Conservation (phyloP, 2,888 invertebrate species). For the Drosophila infuscata region DNA sequence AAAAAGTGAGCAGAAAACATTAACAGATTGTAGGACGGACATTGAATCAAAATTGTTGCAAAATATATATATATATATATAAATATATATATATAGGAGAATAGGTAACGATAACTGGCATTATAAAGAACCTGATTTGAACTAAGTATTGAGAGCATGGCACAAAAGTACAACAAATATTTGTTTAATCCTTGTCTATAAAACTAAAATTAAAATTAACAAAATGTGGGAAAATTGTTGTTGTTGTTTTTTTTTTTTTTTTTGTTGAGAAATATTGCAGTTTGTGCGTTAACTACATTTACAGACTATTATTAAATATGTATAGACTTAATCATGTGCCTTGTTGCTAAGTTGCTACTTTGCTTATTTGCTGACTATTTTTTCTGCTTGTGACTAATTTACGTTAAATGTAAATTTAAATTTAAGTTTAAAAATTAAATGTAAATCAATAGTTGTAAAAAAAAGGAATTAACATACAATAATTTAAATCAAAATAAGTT, state of each 20-base stretch:
- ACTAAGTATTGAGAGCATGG: slow-evolving; percentile 50
- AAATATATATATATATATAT: slow-evolving; percentile 14
- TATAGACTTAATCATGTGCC: slow-evolving; percentile 48
- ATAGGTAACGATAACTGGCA: slow-evolving; percentile 24
- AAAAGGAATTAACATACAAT: slow-evolving; percentile 1
- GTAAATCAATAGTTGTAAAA: slow-evolving; percentile 14
- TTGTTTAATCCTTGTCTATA: slow-evolving; percentile 6
- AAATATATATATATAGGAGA: slow-evolving; percentile 25
- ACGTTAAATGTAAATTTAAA: slow-evolving; percentile 9
- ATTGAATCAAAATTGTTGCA: slow-evolving; percentile 67
- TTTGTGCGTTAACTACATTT: slow-evolving; percentile 57
- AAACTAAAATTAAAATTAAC: slow-evolving; percentile 24
- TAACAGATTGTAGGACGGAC: slow-evolving; percentile 77
- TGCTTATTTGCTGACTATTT: slow-evolving; percentile 50
- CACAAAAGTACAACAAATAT: slow-evolving; percentile 48
- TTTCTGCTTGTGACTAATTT: slow-evolving; percentile 48
- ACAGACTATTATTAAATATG: slow-evolving; percentile 24
- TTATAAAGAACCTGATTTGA: slow-evolving; percentile 39
- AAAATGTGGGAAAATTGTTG: slow-evolving; percentile 20
- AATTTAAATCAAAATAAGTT: slow-evolving; percentile 43
- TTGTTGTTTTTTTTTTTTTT: slow-evolving; percentile 8
- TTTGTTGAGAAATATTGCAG: slow-evolving; percentile 2
- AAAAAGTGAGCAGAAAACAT: slow-evolving; percentile 49
- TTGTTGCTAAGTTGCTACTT: slow-evolving; percentile 47
- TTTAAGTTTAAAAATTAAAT: slow-evolving; percentile 5